phyloP scores from a whole-genome alignment of 2,888 invertebrate species.

The Trichacis sp. region DNA sequence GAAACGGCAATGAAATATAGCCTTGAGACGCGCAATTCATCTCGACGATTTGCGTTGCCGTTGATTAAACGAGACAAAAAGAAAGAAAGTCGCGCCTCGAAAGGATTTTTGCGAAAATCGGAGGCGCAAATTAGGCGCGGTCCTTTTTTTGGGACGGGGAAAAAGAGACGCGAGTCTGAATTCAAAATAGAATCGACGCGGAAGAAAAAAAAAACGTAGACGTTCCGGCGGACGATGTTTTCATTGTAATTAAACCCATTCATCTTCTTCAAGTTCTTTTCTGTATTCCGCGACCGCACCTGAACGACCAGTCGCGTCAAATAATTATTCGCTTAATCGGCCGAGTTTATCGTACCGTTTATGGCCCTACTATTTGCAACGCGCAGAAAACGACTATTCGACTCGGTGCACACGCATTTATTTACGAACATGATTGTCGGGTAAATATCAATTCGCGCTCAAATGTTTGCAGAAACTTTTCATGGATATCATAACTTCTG shows the following conservation, averaged over 20 bases:
- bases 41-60: constrained; percentile 1
- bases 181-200: constrained; percentile 62
- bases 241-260: constrained; percentile 59
- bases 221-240: constrained; percentile 60
- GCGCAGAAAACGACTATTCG: not conserved
- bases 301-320: constrained; percentile 36
- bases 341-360: constrained; percentile 17
- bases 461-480: too few species aligned
- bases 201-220: constrained; percentile 42
- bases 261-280: constrained; percentile 39
- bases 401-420: too few species aligned
- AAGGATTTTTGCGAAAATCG: not conserved
- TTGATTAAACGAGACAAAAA: not conserved
- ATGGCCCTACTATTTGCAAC: constrained; percentile 27
- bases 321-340: constrained; percentile 39
- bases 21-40: not conserved
- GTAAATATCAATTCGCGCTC: too few species aligned
- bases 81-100: not conserved
- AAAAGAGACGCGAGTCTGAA: constrained; percentile 47
- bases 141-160: constrained; percentile 22
- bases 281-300: constrained; percentile 36
- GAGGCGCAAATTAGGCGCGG: constrained; percentile 7
- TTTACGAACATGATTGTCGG: too few species aligned
- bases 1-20: not conserved
- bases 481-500: too few species aligned